phyloP scores from a whole-genome alignment of 2,888 invertebrate genomes.

The Gymnosoma rotundatum region DNA sequence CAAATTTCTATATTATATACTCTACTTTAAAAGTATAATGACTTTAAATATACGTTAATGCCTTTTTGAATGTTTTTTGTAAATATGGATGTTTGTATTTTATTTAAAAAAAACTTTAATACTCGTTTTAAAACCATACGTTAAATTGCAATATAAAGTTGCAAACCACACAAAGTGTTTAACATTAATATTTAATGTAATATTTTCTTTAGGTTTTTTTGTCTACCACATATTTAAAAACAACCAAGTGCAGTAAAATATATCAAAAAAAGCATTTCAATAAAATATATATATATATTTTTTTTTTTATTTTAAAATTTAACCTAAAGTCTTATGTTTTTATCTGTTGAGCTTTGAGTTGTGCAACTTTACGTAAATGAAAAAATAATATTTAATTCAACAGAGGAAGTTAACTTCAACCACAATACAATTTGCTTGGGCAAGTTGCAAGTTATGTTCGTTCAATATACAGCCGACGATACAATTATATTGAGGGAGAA shows the following conservation, averaged over 20 bases:
- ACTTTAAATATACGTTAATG: background rate
- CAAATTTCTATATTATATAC: too few species aligned
- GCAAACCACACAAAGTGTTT: background rate
- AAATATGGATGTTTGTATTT: background rate
- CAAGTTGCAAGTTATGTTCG: too few species aligned
- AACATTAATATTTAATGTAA: constrained; percentile 21
- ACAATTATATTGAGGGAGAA: too few species aligned
- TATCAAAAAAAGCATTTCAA: background rate
- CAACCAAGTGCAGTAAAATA: background rate
- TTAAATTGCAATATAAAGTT: background rate
- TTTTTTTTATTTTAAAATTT: background rate
- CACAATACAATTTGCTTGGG: too few species aligned
- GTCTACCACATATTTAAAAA: background rate
- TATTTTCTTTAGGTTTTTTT: background rate
- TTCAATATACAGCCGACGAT: too few species aligned
- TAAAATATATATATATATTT: too few species aligned
- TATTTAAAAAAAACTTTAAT: background rate
- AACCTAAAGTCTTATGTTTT: background rate
- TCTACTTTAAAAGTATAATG: too few species aligned
- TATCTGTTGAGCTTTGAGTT: background rate
- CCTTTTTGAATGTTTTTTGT: background rate
- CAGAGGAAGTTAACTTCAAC: too few species aligned
- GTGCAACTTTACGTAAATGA: background rate
- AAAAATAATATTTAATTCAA: background rate
- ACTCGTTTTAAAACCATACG: background rate